Evolutionary conservation across 2,888 invertebrate genomes (phyloP).

Genomic region (Dioctria linearis): DNA sequence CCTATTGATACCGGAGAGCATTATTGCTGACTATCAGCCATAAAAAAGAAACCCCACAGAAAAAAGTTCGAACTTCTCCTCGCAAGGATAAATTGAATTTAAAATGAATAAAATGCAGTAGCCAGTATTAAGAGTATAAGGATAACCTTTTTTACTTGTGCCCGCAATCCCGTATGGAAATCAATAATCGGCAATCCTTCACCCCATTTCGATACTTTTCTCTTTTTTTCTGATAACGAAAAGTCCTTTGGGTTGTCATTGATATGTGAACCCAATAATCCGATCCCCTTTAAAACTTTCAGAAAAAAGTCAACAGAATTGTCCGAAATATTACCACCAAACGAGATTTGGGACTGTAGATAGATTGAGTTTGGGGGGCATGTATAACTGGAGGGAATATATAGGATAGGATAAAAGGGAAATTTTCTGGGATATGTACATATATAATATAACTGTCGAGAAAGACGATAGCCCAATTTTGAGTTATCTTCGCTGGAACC

Average conservation of each 20-base stretch:
- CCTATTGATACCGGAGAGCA: conserved; percentile 9
- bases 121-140: not conserved
- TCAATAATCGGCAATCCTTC: not conserved
- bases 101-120: not conserved
- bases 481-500: not conserved
- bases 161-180: not conserved
- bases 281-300: not conserved
- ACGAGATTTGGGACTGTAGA: not conserved
- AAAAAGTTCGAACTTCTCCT: conserved; percentile 1
- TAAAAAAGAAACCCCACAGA: conserved; percentile 4
- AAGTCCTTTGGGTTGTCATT: not conserved
- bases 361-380: not conserved
- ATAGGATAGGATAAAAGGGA: not conserved
- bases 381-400: not conserved
- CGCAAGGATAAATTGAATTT: conserved; percentile 36
- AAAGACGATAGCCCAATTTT: conserved; percentile 55
- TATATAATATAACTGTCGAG: conserved; percentile 52
- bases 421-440: conserved; percentile 36
- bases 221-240: not conserved
- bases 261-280: not conserved
- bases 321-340: not conserved
- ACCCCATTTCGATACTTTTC: not conserved
- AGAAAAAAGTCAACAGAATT: not conserved
- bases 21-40: conserved; percentile 23
- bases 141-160: not conserved